Base-by-base conservation (phyloP, 2,888 invertebrate species). In the Phortica okadai region DNA sequence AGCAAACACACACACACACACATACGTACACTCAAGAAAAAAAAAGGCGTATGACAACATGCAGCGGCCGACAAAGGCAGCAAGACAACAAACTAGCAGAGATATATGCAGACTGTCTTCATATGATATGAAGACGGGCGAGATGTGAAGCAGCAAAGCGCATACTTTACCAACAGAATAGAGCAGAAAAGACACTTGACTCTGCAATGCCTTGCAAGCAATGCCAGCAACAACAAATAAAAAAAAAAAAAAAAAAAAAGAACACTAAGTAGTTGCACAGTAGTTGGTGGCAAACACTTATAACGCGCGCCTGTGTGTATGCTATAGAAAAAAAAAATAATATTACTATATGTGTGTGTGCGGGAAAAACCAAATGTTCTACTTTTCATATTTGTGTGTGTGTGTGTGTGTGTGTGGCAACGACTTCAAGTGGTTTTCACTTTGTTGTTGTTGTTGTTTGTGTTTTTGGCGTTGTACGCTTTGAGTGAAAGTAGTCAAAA, bases 321-420 rank as follows among this genome's bases (percentile, higher is more conserved):
- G 64, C 64, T 10, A 66, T 6, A 42, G 7, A 10, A 16, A 67
- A 44, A 44, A 16, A 21, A 14, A 14, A 67, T 42, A 8, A 8
- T 45, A 50, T 14, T 75, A 41, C 70, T 62, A 6, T 67, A 42
- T 66, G 67, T 21, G 41, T 14, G 54, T 58, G 56, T 54, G 70
- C 86, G 87, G 81, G 83, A 85, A 85, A 85, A 70, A 69, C 87
- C 85, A 81, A 78, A 76, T 74, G 73, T 67, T 79, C 70, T 45
- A 77, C 74, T 78, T 78, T 74, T 73, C 42, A 72, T 50, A 45
- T 72, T 72, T 72, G 33, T 14, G 14, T 66, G 33, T 14, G 14
- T n/a, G 33, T 56, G 33, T 56, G 56, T 72, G 33, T 14, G 14
- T 66, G 33, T 14, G 14, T n/a, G 33, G 44, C 54, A 56, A 54